These are phyloP conservation scores for Ictalurus punctatus DNA, from an alignment of 2,113 vertebrate species.

Conservation along the genomic window DNA sequence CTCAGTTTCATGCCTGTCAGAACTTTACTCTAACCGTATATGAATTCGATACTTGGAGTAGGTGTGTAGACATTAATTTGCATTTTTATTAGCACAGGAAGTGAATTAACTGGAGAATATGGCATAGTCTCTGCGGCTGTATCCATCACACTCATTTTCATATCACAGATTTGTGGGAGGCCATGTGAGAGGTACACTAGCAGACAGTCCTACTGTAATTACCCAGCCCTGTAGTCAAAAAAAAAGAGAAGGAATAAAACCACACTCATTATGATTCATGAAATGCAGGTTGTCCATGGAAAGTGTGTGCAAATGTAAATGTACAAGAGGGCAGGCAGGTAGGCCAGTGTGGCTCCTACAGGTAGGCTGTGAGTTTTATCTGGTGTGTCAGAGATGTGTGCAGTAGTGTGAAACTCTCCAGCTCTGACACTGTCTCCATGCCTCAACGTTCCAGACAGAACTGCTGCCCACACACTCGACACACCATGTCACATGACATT, in stretches of 20 bases:
- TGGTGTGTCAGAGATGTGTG: slow-evolving; percentile 68
- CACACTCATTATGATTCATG: slow-evolving; percentile 78
- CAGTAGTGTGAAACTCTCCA: slow-evolving; percentile 60
- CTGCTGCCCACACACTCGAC: slow-evolving; percentile 39
- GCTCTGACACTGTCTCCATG: slow-evolving; percentile 42
- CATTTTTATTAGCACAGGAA: slow-evolving; percentile 58
- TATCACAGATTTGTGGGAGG: slow-evolving; percentile 64
- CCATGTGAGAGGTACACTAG: slow-evolving; percentile 69
- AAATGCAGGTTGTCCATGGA: slow-evolving; percentile 72
- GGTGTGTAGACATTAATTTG: slow-evolving; percentile 51
- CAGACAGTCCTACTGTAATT: slow-evolving; percentile 72
- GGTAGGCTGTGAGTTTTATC: slow-evolving; percentile 74
- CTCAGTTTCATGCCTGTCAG: slow-evolving; percentile 34
- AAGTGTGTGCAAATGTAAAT: slow-evolving; percentile 77
- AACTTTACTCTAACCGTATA: slow-evolving; percentile 18
- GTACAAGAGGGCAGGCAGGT: slow-evolving; percentile 64
- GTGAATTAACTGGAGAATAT: slow-evolving; percentile 69
- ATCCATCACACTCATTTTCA: slow-evolving; percentile 73
- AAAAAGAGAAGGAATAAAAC: slow-evolving; percentile 48
- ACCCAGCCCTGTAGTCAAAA: slow-evolving; percentile 66
- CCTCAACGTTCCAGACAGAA: slow-evolving; percentile 24
- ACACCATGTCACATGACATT: slow-evolving; percentile 33
- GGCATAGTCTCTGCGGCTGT: slow-evolving; percentile 63
- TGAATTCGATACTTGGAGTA: slow-evolving; percentile 15
- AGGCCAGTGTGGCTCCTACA: slow-evolving; percentile 68